Conservation (phyloP, 2,888 invertebrate species). For the Blera fallax region DNA sequence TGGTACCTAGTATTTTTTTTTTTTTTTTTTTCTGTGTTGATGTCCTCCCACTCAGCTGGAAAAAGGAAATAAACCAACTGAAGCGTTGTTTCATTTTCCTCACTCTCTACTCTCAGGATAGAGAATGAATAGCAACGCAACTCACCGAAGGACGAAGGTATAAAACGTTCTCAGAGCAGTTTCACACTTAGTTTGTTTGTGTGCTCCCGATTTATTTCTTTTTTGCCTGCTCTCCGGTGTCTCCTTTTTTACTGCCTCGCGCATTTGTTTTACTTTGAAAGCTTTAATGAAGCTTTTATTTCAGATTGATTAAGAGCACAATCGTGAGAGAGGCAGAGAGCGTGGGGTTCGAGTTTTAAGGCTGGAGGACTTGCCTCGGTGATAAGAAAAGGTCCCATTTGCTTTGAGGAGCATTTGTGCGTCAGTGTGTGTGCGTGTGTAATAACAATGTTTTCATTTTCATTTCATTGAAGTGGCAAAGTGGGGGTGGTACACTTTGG, state of each 20-base stretch:
- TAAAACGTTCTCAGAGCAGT: constrained; percentile 48
- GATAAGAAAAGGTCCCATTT: constrained; percentile 40
- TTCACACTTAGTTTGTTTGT: constrained; percentile 64
- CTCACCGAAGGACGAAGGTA: neutral
- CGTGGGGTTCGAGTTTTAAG: neutral
- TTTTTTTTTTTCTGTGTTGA: neutral
- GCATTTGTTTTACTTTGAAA: constrained; percentile 60
- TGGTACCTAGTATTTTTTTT: constrained; percentile 7
- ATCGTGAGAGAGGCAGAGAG: neutral
- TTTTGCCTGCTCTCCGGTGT: neutral
- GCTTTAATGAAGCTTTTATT: constrained; percentile 72
- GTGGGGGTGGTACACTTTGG: too few relatives aligned
- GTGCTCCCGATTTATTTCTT: constrained; percentile 5
- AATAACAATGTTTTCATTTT: constrained; percentile 70
- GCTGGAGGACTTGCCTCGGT: neutral
- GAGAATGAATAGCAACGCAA: neutral
- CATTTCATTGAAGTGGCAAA: constrained; percentile 60
- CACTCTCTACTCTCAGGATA: neutral
- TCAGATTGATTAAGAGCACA: constrained; percentile 67
- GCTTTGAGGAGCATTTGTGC: constrained; percentile 7
- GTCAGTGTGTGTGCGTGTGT: neutral
- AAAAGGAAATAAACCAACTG: neutral
- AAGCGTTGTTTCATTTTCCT: neutral
- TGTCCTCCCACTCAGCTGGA: neutral
- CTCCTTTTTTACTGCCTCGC: neutral